These are phyloP conservation scores for Listronotus oregonensis DNA, from an alignment of 1,140 invertebrate genomes.

Conservation along the genomic window DNA sequence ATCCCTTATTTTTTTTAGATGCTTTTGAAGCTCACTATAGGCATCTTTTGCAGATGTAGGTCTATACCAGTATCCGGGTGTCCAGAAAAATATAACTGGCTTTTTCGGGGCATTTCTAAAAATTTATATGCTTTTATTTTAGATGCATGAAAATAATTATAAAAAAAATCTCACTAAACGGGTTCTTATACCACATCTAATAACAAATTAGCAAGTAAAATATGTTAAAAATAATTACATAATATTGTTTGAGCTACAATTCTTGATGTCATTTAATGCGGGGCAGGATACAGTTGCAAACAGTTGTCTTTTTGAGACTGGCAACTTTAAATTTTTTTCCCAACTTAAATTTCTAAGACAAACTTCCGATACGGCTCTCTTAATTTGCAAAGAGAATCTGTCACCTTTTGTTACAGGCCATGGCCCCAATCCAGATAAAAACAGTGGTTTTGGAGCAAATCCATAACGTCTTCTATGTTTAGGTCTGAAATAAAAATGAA, in stretches of 20 bases:
- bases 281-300: conserved; percentile 55
- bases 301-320: conserved; percentile 57
- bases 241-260: conserved; percentile 15
- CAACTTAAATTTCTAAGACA: conserved; percentile 49
- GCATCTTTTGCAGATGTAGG: conserved; percentile 56
- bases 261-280: conserved; percentile 8
- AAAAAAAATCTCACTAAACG: no score
- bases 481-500: conserved; percentile 5
- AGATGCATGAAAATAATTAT: no score
- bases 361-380: conserved; percentile 55
- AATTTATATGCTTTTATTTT: no score
- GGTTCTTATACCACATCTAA: no score
- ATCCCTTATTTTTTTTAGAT: conserved; percentile 50
- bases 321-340: conserved; percentile 54
- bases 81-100: conserved; percentile 61
- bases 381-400: conserved; percentile 56
- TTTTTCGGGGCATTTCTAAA: conserved; percentile 43
- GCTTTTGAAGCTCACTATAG: conserved; percentile 57
- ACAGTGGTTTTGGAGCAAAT: conserved; percentile 56
- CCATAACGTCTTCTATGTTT: conserved; percentile 55
- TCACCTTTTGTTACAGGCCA: conserved; percentile 58
- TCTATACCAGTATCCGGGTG: conserved; percentile 63
- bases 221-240: conserved; percentile 26
- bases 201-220: no score
- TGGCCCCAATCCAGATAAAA: conserved; percentile 59